Conservation (phyloP, 2,888 invertebrate species). For the Euplexia lucipara region DNA sequence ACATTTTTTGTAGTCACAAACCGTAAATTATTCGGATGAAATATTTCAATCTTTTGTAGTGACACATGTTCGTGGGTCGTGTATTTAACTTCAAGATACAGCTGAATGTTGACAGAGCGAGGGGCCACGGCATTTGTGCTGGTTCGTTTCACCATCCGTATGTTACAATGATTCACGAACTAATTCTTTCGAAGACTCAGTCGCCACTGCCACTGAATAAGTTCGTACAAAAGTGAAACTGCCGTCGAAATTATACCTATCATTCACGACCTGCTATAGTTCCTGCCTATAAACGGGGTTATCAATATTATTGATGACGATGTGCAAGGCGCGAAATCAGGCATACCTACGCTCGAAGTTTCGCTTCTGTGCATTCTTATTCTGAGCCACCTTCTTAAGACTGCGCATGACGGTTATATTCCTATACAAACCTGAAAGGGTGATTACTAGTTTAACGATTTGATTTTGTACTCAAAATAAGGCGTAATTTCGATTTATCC, state of each 20-base stretch:
- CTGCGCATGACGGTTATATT: no score
- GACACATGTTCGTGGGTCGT: conserved; percentile 29
- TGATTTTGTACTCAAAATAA: no score
- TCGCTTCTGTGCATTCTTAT: conserved; percentile 20
- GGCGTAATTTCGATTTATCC: no score
- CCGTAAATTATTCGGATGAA: not conserved
- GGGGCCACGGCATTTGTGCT: conserved; percentile 77
- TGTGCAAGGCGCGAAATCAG: not conserved
- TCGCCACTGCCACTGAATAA: conserved; percentile 1
- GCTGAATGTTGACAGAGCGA: conserved; percentile 78
- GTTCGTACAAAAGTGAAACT: conserved; percentile 1
- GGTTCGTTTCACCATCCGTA: conserved; percentile 62
- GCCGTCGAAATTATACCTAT: not conserved
- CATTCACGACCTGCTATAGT: no score
- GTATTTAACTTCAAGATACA: conserved; percentile 66
- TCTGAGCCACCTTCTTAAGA: no score
- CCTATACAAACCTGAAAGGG: no score
- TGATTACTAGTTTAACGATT: no score
- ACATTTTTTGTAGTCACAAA: not conserved
- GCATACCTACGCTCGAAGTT: not conserved
- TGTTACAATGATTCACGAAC: conserved; percentile 61
- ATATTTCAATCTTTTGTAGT: conserved; percentile 12
- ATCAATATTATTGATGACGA: not conserved
- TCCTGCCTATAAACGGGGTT: no score
- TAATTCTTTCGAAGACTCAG: not conserved